These are phyloP conservation scores for Andrena hattorfiana DNA, from an alignment of 2,888 invertebrate genomes.

Conservation along the genomic window DNA sequence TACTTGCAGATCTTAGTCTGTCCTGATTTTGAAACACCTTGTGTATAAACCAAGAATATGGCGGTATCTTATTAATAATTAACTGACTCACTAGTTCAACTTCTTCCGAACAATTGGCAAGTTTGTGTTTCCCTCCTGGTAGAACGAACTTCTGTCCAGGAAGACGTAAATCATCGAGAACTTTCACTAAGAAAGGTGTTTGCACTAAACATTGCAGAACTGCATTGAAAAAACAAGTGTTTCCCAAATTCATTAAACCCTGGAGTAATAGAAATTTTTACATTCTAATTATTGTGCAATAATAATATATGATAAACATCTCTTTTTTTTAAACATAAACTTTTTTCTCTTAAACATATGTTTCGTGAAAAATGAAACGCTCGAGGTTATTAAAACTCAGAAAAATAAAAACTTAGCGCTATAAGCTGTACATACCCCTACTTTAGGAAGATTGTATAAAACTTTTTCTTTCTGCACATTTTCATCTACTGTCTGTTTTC, in stretches of 20 bases:
- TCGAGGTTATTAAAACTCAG: neutral
- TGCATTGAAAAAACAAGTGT: conserved; percentile 99
- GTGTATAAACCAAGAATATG: neutral
- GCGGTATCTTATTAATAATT: neutral
- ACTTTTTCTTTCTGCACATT: conserved; percentile 64
- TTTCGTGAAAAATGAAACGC: neutral
- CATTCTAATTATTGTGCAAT: conserved; percentile 2
- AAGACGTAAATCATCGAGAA: conserved; percentile 89
- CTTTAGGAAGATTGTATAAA: conserved; percentile 73
- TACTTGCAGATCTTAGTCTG: too few relatives aligned
- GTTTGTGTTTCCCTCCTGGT: conserved; percentile 90
- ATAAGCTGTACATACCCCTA: conserved; percentile 68
- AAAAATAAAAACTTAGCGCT: neutral
- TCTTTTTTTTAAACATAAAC: neutral
- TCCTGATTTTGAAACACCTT: too few relatives aligned
- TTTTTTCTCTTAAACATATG: neutral
- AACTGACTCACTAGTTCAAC: conserved; percentile 84
- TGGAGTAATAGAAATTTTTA: conserved; percentile 80
- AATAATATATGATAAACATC: conserved; percentile 5
- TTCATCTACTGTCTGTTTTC: conserved; percentile 40
- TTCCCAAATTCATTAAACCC: conserved; percentile 96
- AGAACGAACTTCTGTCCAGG: conserved; percentile 90
- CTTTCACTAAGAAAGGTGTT: conserved; percentile 91
- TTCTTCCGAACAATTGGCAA: conserved; percentile 85
- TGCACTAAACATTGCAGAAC: conserved; percentile 97